phyloP scores from a whole-genome alignment of 1,140 invertebrate species.

The Drosophila sturtevanti region DNA sequence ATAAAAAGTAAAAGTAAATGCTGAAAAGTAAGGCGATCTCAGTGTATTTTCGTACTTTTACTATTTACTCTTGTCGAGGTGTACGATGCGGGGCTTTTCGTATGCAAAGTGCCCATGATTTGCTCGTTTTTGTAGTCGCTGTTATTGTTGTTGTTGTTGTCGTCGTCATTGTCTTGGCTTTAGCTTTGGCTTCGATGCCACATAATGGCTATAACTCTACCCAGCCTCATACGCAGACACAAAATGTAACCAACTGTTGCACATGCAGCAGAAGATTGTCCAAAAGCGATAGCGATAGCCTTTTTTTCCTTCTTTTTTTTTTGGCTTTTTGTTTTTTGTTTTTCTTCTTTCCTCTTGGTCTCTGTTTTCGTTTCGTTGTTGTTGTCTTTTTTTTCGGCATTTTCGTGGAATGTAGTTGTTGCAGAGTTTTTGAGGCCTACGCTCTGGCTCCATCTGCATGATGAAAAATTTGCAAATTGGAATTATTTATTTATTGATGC shows the following conservation, averaged over 20 bases:
- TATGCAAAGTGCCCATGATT: constrained; percentile 75
- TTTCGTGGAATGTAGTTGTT: constrained; percentile 53
- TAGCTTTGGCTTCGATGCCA: constrained; percentile 11
- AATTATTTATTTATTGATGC: constrained; percentile 77
- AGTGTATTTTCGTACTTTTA: constrained; percentile 5
- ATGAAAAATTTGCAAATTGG: constrained; percentile 78
- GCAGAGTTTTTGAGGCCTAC: constrained; percentile 32
- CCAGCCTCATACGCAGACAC: constrained; percentile 37
- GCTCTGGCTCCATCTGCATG: constrained; percentile 34
- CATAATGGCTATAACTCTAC: not conserved
- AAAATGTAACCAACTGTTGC: constrained; percentile 29
- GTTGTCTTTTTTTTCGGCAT: constrained; percentile 16
- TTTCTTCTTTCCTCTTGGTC: constrained; percentile 39
- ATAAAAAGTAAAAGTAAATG: no score
- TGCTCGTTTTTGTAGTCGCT: constrained; percentile 79
- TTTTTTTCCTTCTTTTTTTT: no score
- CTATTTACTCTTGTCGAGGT: not conserved
- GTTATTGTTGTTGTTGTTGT: no score
- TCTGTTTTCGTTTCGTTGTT: constrained; percentile 11
- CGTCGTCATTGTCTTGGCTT: constrained; percentile 48
- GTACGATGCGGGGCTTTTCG: constrained; percentile 23
- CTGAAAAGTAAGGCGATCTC: not conserved
- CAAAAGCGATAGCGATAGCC: constrained; percentile 78
- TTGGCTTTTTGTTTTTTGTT: no score
- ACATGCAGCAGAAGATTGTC: constrained; percentile 72